Evolutionary conservation across 2,797 vertebrate species (phyloP), one percentile per base, ranked within the genome.

Genomic region (Pseudochirops cupreus): DNA sequence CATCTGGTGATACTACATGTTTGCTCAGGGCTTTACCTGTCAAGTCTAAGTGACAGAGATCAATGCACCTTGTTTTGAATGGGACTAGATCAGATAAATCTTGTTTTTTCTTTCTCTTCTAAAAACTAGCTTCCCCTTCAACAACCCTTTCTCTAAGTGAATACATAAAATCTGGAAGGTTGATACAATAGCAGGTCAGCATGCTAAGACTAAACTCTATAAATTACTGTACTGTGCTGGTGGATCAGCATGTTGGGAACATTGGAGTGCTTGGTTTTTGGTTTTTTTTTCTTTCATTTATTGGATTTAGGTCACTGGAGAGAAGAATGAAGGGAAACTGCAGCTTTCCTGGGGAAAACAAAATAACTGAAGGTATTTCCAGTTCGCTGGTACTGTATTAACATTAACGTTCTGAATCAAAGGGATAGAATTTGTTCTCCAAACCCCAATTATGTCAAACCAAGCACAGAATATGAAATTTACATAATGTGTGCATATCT

Each of bases 61-160:
- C 94, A 29, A 2, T 95, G 50, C 29, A 91, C 74, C 95, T 95
- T 96, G 90, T 95, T 97, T 96, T 53, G 94, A 91, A 93, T 96
- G 56, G 53, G 94, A 53, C 90, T 39, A 54, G 95, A 97, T 96
- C 93, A 96, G 96, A 96, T 91, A 96, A 96, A 97, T 93, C 33
- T 94, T 95, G 82, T 95, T 97, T 97, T 94, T 74, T 57, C 91
- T 94, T 62, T 26, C 92, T 62, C 93, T 96, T 91, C 93, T 96
- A 93, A 92, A 57, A 97, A 91, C 56, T 58, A 94, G 62, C 11
- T 94, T 91, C 56, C 92, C 96, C 94, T 46, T 26, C 21, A 56
- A 56, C n/a, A 28, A 16, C 1, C 0, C 16, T 18, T 52, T 95
- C 96, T 93, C 92, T 95, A 95, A 94, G 50, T 67, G 62, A 96